These are phyloP conservation scores for Ploceus nigricollis DNA, from an alignment of 2,113 vertebrate genomes.

Conservation along the genomic window DNA sequence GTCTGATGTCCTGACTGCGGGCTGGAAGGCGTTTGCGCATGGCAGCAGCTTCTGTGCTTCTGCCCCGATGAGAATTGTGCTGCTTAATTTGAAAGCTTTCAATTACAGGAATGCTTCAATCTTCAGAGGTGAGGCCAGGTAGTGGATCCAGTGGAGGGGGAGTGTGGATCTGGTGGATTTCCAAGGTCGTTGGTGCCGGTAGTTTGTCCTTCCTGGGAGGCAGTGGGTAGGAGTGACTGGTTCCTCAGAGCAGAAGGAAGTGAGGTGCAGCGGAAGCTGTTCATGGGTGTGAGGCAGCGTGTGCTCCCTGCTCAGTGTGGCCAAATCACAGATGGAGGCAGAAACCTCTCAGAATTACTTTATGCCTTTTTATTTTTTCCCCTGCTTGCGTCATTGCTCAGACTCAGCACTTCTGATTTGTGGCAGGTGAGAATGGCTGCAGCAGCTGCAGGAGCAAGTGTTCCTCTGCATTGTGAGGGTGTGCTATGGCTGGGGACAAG, in stretches of 20 bases:
- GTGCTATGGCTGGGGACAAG: not conserved
- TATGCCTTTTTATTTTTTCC: not conserved
- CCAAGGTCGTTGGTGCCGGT: not conserved
- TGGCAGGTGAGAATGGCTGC: not conserved
- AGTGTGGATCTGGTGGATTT: not conserved
- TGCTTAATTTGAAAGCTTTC: slow-evolving; percentile 22
- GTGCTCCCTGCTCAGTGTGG: not conserved
- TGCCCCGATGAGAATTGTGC: not conserved
- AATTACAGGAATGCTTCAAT: not conserved
- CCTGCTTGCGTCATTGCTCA: not conserved
- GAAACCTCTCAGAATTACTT: slow-evolving; percentile 9
- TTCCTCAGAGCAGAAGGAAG: slow-evolving; percentile 6
- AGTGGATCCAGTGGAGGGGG: not conserved
- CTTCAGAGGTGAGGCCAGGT: not conserved
- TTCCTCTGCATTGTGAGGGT: not conserved
- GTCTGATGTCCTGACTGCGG: not conserved
- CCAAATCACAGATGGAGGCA: not conserved
- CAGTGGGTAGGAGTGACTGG: not conserved
- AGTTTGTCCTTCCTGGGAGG: not conserved
- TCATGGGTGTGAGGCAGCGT: not conserved
- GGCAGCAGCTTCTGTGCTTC: slow-evolving; percentile 15
- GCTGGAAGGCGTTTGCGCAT: not conserved
- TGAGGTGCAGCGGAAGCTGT: slow-evolving; percentile 34
- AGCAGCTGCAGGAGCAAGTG: slow-evolving; percentile 24
- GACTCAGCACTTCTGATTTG: not conserved